Percentiles rank a stretch among this genome's conserved stretches.
These are phyloP conservation scores for Limosa lapponica DNA, from an alignment of 2,797 vertebrate species.

Conservation along the genomic window DNA sequence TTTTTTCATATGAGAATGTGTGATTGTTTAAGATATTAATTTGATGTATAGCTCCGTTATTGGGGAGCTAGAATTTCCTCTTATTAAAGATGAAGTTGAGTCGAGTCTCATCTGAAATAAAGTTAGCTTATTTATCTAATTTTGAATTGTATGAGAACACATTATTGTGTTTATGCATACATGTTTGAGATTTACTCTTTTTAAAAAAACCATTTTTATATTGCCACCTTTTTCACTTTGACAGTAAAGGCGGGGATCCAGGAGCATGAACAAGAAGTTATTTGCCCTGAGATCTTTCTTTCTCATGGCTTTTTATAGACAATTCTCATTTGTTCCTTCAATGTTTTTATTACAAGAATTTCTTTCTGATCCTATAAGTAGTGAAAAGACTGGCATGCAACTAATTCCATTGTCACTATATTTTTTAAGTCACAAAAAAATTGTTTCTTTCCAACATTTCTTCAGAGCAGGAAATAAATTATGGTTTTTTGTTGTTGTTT, in stretches of 20 bases:
- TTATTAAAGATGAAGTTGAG: neutral
- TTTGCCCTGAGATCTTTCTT: neutral
- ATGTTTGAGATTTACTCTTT: neutral
- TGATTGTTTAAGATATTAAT: neutral
- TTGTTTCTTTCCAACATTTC: neutral
- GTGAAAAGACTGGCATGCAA: neutral
- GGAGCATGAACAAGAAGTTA: neutral
- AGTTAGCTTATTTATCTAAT: neutral
- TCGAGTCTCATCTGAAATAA: neutral
- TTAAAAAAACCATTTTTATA: neutral
- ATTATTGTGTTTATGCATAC: neutral
- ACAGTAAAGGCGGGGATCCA: neutral
- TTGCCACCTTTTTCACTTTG: neutral
- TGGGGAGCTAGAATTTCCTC: neutral
- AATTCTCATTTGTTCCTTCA: neutral
- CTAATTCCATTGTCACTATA: neutral
- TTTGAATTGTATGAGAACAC: neutral
- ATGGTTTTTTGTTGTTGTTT: neutral
- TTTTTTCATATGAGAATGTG: neutral
- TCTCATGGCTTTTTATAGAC: neutral
- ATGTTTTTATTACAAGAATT: neutral
- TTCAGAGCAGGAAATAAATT: neutral
- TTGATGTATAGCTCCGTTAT: neutral
- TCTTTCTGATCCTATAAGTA: neutral
- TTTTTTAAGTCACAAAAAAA: neutral